Evolutionary conservation across 2,113 vertebrate genomes (phyloP), one percentile per base, ranked within the genome.

Genomic region (Cryptomyrus ogoouensis): DNA sequence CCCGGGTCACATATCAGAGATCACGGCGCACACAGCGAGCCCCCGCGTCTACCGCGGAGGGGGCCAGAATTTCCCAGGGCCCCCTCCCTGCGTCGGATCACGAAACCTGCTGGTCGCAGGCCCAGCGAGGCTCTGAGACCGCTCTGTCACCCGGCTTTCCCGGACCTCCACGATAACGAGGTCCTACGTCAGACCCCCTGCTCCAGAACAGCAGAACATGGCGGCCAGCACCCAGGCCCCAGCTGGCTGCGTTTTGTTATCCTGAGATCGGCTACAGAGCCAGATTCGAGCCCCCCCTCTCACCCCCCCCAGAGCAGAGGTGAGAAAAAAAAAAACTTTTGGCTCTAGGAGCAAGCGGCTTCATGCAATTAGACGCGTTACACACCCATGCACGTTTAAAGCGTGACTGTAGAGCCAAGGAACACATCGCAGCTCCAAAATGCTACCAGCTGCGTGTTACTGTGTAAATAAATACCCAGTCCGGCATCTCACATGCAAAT

Each of bases 401-500:
- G 24, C 39, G 62, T 21, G 56, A 42, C 27, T 24, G 35, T 2
- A 53, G n/a, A 83, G 35, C 52, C 49, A 74, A 52, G 58, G 87
- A 89, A 83, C 42, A 39, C 49, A 83, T 24, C 6, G 5, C 87
- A 8, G 70, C 35, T 77, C 70, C 77, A 84, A 91, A 92, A 84
- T 19, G 47, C 87, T 88, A 89, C 77, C 91, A 90, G 90, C 77
- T 91, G 90, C 62, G 39, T 88, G 17, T 13, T 77, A 83, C 53
- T 44, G 83, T 8, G 19, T n/a, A n/a, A 9, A 46, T 17, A 90
- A 77, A 53, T 74, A 42, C 56, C 35, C 70, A 74, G 3, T 27
- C 46, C 46, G 50, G 90, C 39, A 89, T 90, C 85, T 70, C 49
- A 85, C 80, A 62, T 58, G 24, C 46, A 91, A 90, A 92, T 53